Conservation (phyloP, 2,797 vertebrate genomes). For the Tragelaphus eurycerus region DNA sequence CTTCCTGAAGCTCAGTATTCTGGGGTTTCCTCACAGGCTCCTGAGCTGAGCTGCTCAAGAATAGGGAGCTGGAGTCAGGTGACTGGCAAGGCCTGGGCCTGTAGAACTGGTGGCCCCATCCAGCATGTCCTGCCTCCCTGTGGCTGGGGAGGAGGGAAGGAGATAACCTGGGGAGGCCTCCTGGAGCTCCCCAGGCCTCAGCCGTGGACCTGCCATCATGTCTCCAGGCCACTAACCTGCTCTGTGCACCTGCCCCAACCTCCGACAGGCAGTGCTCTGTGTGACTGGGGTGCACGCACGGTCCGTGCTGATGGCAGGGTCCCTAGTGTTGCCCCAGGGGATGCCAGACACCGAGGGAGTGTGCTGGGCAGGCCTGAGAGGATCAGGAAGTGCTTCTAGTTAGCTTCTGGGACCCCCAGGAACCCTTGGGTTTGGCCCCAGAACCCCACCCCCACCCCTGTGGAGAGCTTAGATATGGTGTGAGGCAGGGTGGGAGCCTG, state of each 20-base stretch:
- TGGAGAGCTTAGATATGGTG: neutral
- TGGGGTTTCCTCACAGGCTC: neutral
- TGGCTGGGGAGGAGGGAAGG: neutral
- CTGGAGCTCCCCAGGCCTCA: neutral
- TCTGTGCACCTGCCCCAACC: neutral
- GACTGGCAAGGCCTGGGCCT: neutral
- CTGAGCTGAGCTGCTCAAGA: neutral
- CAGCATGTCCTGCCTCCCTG: neutral
- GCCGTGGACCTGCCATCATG: neutral
- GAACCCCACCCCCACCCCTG: neutral
- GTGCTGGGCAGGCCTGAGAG: neutral
- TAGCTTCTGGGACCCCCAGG: neutral
- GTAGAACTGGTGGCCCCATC: neutral
- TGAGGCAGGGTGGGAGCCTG: neutral
- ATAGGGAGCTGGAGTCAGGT: neutral
- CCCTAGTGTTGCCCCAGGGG: neutral
- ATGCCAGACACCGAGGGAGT: neutral
- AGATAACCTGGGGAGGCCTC: neutral
- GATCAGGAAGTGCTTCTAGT: neutral
- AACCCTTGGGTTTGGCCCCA: too few relatives aligned
- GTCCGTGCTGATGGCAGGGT: neutral
- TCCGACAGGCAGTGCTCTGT: neutral
- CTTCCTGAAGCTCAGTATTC: neutral
- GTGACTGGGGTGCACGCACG: neutral
- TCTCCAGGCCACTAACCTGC: neutral